phyloP scores from a whole-genome alignment of 2,797 vertebrate species.

The Prionace glauca region DNA sequence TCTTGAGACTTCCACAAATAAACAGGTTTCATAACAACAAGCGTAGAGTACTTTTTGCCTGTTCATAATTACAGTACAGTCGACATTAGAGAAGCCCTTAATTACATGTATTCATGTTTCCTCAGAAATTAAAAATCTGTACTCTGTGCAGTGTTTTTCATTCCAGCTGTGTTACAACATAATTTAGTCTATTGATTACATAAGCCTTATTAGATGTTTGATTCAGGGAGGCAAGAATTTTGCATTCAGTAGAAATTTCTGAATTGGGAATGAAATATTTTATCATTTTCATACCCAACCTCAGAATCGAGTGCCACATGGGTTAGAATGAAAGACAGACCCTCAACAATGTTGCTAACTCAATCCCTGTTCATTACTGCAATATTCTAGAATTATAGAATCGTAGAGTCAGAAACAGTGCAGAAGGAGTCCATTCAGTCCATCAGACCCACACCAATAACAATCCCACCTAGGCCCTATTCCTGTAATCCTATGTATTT shows the following conservation, averaged over 20 bases:
- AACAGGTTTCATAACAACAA: conserved; percentile 8
- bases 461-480: too few species aligned
- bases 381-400: neutral
- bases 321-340: neutral
- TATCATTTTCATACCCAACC: neutral
- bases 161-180: neutral
- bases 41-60: neutral
- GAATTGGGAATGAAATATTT: neutral
- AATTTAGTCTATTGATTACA: neutral
- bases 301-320: neutral
- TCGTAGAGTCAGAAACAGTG: too few species aligned
- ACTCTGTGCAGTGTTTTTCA: neutral
- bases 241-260: neutral
- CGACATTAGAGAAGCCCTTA: conserved; percentile 22
- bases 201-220: neutral
- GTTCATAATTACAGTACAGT: conserved; percentile 26
- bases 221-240: neutral
- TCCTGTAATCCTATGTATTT: too few species aligned
- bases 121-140: neutral
- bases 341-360: neutral
- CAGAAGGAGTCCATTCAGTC: too few species aligned
- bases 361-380: neutral
- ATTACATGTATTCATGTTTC: conserved; percentile 18
- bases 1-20: neutral
- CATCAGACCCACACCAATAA: too few species aligned